phyloP scores from a whole-genome alignment of 2,888 invertebrate genomes.

The Drosophila neotestacea region DNA sequence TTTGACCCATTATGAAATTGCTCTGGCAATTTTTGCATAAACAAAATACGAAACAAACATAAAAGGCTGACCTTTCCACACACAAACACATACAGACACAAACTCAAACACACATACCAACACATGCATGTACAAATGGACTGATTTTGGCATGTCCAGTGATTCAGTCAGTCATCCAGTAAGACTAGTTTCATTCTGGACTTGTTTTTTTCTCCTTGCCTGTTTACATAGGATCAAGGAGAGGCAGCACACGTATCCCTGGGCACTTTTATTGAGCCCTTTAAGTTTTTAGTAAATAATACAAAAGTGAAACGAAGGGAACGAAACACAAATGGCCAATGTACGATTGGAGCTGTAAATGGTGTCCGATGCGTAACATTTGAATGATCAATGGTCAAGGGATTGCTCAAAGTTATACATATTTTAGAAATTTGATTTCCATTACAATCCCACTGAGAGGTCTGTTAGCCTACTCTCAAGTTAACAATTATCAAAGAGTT shows the following conservation, averaged over 20 bases:
- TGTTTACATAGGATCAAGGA: slow-evolving; percentile 76
- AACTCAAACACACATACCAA: neutral
- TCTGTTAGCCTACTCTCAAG: slow-evolving; percentile 28
- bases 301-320: slow-evolving; percentile 50
- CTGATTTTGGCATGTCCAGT: slow-evolving; percentile 61
- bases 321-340: slow-evolving; percentile 67
- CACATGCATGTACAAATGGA: slow-evolving; percentile 21
- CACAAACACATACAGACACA: slow-evolving; percentile 20
- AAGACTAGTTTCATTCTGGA: slow-evolving; percentile 47
- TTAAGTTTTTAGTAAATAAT: slow-evolving; percentile 79
- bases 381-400: slow-evolving; percentile 66
- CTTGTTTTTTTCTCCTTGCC: slow-evolving; percentile 19
- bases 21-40: slow-evolving; percentile 78
- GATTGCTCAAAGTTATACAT: slow-evolving; percentile 24
- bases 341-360: slow-evolving; percentile 56
- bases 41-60: slow-evolving; percentile 79
- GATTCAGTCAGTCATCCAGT: slow-evolving; percentile 36
- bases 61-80: slow-evolving; percentile 71
- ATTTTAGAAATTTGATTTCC: slow-evolving; percentile 68
- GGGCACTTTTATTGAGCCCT: slow-evolving; percentile 75
- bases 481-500: slow-evolving; percentile 54
- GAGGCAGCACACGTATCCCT: slow-evolving; percentile 63
- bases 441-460: slow-evolving; percentile 45
- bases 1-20: slow-evolving; percentile 81
- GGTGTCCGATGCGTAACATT: slow-evolving; percentile 61